phyloP scores from a whole-genome alignment of 2,113 vertebrate genomes.

The Oryzias celebensis region DNA sequence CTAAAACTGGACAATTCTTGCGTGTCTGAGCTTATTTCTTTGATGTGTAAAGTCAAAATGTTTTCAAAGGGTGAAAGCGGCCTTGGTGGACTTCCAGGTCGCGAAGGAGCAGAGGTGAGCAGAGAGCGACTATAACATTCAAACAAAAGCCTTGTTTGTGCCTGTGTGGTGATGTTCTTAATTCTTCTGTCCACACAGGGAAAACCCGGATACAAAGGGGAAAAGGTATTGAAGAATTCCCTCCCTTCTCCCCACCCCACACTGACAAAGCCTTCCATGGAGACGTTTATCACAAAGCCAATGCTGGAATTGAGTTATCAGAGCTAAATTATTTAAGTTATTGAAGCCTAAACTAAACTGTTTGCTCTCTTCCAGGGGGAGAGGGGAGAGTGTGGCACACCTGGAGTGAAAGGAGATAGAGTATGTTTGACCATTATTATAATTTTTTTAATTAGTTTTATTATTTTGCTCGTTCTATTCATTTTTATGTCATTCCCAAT shows the following conservation, averaged over 20 bases:
- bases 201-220: slow-evolving; percentile 88
- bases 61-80: slow-evolving; percentile 82
- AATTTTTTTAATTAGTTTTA: neutral
- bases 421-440: slow-evolving; percentile 61
- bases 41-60: neutral
- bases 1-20: neutral
- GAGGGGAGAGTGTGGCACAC: slow-evolving; percentile 88
- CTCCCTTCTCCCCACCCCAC: neutral
- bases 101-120: slow-evolving; percentile 84
- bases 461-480: neutral
- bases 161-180: slow-evolving; percentile 1
- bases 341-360: neutral
- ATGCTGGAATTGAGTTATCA: neutral
- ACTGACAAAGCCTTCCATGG: neutral
- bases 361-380: slow-evolving; percentile 78
- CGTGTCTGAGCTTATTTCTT: neutral
- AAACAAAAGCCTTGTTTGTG: neutral
- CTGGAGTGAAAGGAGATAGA: slow-evolving; percentile 88
- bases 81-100: slow-evolving; percentile 84
- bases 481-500: too few relatives aligned
- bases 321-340: slow-evolving; percentile 1
- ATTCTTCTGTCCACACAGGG: slow-evolving; percentile 76
- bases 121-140: neutral
- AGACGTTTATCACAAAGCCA: slow-evolving; percentile 11
- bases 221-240: slow-evolving; percentile 77